These are phyloP conservation scores for Chrysomallon squamiferum DNA, from an alignment of 1,140 invertebrate species.

Conservation along the genomic window DNA sequence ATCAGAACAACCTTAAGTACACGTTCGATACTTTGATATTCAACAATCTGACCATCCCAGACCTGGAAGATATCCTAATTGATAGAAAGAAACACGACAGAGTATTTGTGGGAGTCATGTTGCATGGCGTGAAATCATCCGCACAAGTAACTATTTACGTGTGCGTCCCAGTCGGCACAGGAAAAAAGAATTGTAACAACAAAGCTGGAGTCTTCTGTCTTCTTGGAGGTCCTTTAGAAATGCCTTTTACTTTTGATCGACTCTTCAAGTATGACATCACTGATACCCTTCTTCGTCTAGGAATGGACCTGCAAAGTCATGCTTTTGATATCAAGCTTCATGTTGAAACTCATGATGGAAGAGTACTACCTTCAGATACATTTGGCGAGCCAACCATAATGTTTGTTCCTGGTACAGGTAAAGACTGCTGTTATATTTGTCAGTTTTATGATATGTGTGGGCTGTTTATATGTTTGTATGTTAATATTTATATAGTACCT, in stretches of 20 bases:
- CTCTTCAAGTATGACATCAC: conserved; percentile 22
- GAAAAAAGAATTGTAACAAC: neutral
- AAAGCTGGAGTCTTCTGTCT: conserved; percentile 23
- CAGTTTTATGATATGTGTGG: no score
- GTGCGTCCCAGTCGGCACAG: no score
- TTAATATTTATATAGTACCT: no score
- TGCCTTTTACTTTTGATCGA: conserved; percentile 27
- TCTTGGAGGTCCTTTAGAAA: conserved; percentile 23
- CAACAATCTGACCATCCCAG: conserved; percentile 8
- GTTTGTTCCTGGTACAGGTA: conserved; percentile 26
- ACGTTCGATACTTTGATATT: conserved; percentile 19
- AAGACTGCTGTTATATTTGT: neutral
- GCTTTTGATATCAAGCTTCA: no score
- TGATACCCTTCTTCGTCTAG: neutral
- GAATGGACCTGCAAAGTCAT: no score
- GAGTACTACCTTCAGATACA: no score
- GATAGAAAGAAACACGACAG: conserved; percentile 10
- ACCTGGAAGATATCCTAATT: conserved; percentile 16
- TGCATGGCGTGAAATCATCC: conserved; percentile 18
- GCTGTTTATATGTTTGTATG: no score
- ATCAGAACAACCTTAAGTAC: no score
- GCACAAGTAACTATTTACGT: conserved; percentile 22
- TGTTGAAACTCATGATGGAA: no score
- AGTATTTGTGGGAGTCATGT: conserved; percentile 24
- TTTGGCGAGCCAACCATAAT: conserved; percentile 13